Evolutionary conservation across 1,140 invertebrate genomes (phyloP).

Genomic region (Drosophila triauraria): DNA sequence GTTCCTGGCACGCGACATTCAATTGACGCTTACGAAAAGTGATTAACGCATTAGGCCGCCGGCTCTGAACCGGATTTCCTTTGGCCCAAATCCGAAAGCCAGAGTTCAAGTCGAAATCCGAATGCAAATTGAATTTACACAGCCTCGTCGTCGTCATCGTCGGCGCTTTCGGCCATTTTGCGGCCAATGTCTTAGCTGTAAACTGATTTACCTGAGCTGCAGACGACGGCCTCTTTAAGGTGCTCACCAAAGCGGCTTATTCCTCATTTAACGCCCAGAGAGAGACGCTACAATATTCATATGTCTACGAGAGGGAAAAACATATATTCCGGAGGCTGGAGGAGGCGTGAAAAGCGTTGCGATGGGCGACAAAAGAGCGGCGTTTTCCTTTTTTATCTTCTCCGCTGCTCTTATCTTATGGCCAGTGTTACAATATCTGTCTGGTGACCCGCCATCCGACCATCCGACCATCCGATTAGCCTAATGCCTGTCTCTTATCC

Average conservation of each 20-base stretch:
- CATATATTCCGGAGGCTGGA: constrained; percentile 8
- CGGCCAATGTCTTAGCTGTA: constrained; percentile 21
- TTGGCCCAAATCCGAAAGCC: constrained; percentile 27
- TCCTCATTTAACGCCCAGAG: constrained; percentile 54
- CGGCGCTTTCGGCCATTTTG: constrained; percentile 64
- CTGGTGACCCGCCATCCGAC: constrained; percentile 30
- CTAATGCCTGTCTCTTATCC: constrained; percentile 64
- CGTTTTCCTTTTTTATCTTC: constrained; percentile 51
- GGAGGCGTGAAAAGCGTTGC: constrained; percentile 80
- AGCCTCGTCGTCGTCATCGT: background rate
- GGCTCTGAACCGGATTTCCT: constrained; percentile 20
- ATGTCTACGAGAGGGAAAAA: background rate
- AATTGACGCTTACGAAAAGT: constrained; percentile 79
- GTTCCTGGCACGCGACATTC: constrained; percentile 78
- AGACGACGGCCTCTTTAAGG: constrained; percentile 16
- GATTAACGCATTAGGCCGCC: constrained; percentile 73
- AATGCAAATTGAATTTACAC: constrained; percentile 75
- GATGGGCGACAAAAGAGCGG: constrained; percentile 64
- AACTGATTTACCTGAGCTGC: constrained; percentile 43
- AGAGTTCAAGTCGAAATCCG: background rate
- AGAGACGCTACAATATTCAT: background rate
- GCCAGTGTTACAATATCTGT: constrained; percentile 36
- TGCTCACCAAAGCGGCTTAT: constrained; percentile 68
- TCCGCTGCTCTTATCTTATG: constrained; percentile 22
- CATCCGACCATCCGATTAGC: constrained; percentile 73